Evolutionary conservation across 2,797 vertebrate species (phyloP).

Genomic region (Halcyon chelicuti): DNA sequence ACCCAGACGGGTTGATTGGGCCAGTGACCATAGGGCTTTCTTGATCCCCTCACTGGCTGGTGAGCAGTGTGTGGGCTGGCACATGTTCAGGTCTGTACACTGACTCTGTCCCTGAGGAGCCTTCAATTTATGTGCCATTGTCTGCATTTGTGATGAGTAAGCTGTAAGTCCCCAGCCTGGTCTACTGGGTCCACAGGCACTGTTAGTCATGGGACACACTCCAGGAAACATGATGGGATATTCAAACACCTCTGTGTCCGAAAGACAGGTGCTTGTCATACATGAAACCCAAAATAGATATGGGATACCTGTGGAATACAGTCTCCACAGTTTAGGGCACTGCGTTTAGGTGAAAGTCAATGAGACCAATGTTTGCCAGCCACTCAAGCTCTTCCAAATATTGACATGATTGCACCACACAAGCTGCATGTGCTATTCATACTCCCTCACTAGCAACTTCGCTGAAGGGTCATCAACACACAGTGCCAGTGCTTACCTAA

Average conservation of each 20-base stretch:
- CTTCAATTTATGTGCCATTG: neutral
- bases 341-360: neutral
- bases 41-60: neutral
- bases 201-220: neutral
- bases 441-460: neutral
- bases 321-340: neutral
- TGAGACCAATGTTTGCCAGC: neutral
- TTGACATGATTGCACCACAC: rapidly evolving
- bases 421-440: rapidly evolving
- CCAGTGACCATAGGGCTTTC: neutral
- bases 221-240: neutral
- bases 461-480: neutral
- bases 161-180: neutral
- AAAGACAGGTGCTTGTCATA: neutral
- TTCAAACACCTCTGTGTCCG: neutral
- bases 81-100: neutral
- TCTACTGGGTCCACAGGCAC: neutral
- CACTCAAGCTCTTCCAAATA: neutral
- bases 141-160: neutral
- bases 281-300: neutral
- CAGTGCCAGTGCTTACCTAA: neutral
- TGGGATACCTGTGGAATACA: neutral
- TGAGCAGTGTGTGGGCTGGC: neutral
- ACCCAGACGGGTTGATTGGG: neutral
- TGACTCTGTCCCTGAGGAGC: neutral